A percentile compares a stretch with the other conserved stretches of the same genome.
These are phyloP conservation scores for Anguilla japonica DNA, from an alignment of 2,113 vertebrate species.

Conservation along the genomic window DNA sequence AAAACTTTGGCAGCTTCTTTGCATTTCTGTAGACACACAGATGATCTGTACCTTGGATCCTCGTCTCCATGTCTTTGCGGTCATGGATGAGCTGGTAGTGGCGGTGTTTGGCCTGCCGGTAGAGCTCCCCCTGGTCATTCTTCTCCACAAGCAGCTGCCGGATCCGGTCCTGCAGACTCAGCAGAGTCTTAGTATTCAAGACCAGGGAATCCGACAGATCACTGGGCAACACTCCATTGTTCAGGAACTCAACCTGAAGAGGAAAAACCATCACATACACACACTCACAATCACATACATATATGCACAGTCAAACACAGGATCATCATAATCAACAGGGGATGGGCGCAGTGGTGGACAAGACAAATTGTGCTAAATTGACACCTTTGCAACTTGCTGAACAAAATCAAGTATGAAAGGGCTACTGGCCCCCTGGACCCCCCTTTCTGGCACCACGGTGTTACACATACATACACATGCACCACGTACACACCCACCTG, in stretches of 20 bases:
- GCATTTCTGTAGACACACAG: not conserved
- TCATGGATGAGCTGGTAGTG: constrained; percentile 74
- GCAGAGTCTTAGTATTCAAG: constrained; percentile 70
- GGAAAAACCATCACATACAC: not conserved
- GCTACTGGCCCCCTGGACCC: constrained; percentile 51
- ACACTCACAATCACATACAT: not conserved
- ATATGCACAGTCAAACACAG: not conserved
- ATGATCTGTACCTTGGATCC: constrained; percentile 48
- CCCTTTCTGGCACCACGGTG: constrained; percentile 56
- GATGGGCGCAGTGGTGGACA: too few relatives aligned
- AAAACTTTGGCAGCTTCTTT: too few relatives aligned
- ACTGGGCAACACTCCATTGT: constrained; percentile 61
- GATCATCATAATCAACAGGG: constrained; percentile 49
- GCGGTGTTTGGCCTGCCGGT: constrained; percentile 65
- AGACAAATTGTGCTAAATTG: too few relatives aligned
- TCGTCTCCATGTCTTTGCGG: constrained; percentile 70
- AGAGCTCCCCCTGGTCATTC: constrained; percentile 35
- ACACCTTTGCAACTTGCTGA: too few relatives aligned
- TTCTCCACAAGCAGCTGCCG: constrained; percentile 76
- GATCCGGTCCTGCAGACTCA: constrained; percentile 71
- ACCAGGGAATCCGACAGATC: constrained; percentile 77
- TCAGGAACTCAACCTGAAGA: constrained; percentile 76
- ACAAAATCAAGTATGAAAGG: too few relatives aligned
- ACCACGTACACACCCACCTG: constrained; percentile 73
- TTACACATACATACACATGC: not conserved